These are phyloP conservation scores for Lasius platythorax DNA, from an alignment of 2,888 invertebrate species.

Conservation along the genomic window DNA sequence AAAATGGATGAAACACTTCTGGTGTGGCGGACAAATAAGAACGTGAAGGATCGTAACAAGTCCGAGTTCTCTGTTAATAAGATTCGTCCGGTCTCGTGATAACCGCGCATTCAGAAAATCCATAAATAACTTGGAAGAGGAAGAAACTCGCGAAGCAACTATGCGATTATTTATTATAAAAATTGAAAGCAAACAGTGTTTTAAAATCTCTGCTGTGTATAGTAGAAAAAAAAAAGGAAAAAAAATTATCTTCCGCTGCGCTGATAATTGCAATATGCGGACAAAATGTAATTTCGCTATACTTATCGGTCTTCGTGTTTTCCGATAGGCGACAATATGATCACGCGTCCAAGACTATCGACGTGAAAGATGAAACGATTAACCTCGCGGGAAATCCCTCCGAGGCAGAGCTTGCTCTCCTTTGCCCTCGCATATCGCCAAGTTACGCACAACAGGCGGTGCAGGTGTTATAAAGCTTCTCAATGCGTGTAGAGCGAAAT, in stretches of 20 bases:
- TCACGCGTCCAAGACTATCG: not conserved
- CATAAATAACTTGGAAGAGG: conserved; percentile 34
- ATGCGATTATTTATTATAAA: conserved; percentile 35
- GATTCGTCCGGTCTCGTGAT: conserved; percentile 56
- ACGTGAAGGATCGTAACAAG: conserved; percentile 65
- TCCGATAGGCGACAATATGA: not conserved
- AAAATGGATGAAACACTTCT: conserved; percentile 53
- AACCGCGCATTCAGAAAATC: conserved; percentile 49
- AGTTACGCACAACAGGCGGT: conserved; percentile 50
- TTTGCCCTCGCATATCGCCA: conserved; percentile 19
- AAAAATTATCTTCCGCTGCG: not conserved
- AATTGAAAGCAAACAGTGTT: not conserved
- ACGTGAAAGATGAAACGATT: not conserved
- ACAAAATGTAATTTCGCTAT: conserved; percentile 1
- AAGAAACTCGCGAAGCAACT: conserved; percentile 28
- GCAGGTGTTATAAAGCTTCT: conserved; percentile 40
- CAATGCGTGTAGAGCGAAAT: conserved; percentile 46
- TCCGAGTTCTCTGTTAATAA: conserved; percentile 69
- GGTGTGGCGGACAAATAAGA: conserved; percentile 63
- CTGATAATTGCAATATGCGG: not conserved
- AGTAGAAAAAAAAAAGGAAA: not conserved
- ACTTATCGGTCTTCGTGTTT: conserved; percentile 3
- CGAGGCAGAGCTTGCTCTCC: not conserved
- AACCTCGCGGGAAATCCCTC: not conserved
- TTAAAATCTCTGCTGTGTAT: conserved; percentile 1